Percentiles rank a stretch among this genome's conserved stretches.
Conservation (phyloP, 2,113 vertebrate species). For the Stictonetta naevosa region DNA sequence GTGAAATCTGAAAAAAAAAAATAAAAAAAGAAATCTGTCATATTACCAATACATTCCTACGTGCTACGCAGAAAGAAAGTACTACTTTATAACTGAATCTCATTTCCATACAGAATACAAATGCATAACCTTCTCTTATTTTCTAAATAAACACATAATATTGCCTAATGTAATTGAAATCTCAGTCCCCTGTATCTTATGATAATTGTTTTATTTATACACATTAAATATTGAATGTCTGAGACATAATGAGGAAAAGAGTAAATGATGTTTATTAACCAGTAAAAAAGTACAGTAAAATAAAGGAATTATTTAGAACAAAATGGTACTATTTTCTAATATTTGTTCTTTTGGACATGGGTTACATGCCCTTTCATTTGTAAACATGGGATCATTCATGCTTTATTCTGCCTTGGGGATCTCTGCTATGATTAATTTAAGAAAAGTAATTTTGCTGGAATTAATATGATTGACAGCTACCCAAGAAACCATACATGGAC, state of each 20-base stretch:
- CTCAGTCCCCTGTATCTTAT: not conserved
- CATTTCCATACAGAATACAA: not conserved
- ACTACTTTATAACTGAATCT: not conserved
- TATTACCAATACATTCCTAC: not conserved
- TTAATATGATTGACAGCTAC: slow-evolving; percentile 46
- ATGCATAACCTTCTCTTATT: not conserved
- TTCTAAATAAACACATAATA: not conserved
- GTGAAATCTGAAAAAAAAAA: not conserved
- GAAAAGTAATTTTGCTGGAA: slow-evolving; percentile 51
- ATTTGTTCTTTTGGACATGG: not conserved
- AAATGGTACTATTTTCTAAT: not conserved
- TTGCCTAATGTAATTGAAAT: not conserved
- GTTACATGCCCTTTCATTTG: slow-evolving; percentile 28
- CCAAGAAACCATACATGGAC: not conserved
- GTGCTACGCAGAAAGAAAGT: not conserved
- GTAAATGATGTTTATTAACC: not conserved
- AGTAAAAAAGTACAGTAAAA: not conserved
- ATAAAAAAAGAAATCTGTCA: too few species aligned
- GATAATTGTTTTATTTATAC: not conserved
- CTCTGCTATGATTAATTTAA: slow-evolving; percentile 42
- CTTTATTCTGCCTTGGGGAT: slow-evolving; percentile 30
- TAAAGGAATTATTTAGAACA: not conserved
- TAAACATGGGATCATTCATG: not conserved
- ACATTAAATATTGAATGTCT: not conserved
- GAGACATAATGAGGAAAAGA: not conserved